These are phyloP conservation scores for Diadema setosum DNA, from an alignment of 35 echinoderm and acorn worm species.

Conservation along the genomic window DNA sequence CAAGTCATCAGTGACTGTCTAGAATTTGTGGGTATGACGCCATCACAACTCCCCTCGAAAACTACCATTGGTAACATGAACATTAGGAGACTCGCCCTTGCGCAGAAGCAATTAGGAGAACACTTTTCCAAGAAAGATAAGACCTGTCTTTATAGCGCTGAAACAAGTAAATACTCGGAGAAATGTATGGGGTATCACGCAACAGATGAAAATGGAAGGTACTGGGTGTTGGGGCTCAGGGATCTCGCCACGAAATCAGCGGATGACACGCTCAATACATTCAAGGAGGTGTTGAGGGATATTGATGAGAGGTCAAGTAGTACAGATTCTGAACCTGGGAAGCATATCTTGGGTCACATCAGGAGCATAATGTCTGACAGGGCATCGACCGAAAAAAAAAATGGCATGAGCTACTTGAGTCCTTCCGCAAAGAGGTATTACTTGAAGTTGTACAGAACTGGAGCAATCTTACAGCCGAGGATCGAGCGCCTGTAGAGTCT, in stretches of 20 bases:
- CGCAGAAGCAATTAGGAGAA: not conserved
- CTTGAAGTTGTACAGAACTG: not conserved
- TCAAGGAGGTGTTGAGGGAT: not conserved
- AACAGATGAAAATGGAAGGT: not conserved
- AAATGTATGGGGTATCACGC: not conserved
- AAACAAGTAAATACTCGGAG: not conserved
- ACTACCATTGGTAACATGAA: not conserved
- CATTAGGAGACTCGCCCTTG: not conserved
- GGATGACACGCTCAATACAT: constrained; percentile 4
- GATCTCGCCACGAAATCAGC: constrained; percentile 22
- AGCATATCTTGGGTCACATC: not conserved
- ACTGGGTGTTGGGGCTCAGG: not conserved
- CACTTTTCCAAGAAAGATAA: not conserved
- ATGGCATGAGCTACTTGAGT: not conserved
- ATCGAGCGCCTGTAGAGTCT: not conserved
- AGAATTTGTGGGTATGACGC: not conserved
- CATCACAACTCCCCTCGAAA: no score
- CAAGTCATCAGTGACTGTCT: not conserved
- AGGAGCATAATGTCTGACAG: not conserved
- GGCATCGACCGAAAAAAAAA: not conserved
- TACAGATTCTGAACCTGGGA: not conserved
- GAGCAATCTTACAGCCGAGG: not conserved
- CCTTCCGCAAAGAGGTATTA: not conserved
- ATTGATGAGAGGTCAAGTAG: constrained; percentile 13
- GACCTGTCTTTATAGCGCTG: not conserved